phyloP scores from a whole-genome alignment of 2,888 invertebrate genomes.

The Conops quadrifasciatus region DNA sequence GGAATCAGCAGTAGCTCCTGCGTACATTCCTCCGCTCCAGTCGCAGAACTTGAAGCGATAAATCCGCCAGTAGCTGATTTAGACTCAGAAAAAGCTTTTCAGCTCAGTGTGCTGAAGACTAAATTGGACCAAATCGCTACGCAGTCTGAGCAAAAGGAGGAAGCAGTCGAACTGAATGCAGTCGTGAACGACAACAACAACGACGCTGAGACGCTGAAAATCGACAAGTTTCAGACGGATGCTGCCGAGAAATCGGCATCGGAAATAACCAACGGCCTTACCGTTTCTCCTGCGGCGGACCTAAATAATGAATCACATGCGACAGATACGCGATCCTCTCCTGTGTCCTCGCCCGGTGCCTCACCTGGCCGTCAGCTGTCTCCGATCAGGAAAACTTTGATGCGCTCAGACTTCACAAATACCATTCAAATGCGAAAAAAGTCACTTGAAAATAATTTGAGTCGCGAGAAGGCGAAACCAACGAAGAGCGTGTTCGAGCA shows the following conservation, averaged over 20 bases:
- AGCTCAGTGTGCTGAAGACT: conserved; percentile 56
- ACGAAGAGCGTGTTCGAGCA: conserved; percentile 52
- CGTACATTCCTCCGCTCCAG: conserved; percentile 11
- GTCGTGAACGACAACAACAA: conserved; percentile 33
- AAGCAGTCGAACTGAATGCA: conserved; percentile 37
- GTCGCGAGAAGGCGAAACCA: conserved; percentile 57
- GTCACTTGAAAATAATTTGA: conserved; percentile 60
- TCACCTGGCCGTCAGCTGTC: conserved; percentile 19
- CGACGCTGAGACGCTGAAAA: conserved; percentile 40
- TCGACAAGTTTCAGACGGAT: not conserved
- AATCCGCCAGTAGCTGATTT: too few species aligned
- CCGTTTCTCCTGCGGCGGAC: not conserved
- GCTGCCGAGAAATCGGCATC: not conserved
- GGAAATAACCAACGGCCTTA: not conserved
- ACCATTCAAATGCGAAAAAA: conserved; percentile 65
- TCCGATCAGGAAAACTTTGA: conserved; percentile 52
- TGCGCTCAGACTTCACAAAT: conserved; percentile 65
- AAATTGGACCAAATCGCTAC: conserved; percentile 63
- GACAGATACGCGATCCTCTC: not conserved
- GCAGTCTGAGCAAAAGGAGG: conserved; percentile 44
- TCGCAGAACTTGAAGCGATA: not conserved
- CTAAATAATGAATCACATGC: not conserved
- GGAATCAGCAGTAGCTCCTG: conserved; percentile 46
- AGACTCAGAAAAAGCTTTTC: conserved; percentile 45
- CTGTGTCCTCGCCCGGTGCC: not conserved